Evolutionary conservation across 2,888 invertebrate species (phyloP).

Genomic region (Amphimallon solstitiale): DNA sequence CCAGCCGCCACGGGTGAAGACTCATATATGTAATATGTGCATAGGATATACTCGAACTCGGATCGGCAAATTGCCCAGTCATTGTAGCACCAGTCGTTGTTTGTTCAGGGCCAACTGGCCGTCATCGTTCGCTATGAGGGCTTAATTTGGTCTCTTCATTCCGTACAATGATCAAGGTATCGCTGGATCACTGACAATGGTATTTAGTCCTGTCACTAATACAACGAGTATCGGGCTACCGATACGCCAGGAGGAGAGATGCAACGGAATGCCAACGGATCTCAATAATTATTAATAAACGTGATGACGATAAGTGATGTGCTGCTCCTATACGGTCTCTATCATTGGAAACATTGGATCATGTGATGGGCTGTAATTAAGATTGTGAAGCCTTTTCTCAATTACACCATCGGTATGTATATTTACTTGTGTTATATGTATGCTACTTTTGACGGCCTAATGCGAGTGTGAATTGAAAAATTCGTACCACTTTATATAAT

Average conservation of each 20-base stretch:
- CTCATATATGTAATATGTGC: no score
- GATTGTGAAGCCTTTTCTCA: slow-evolving; percentile 7
- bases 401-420: neutral
- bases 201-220: slow-evolving; percentile 45
- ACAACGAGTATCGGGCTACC: slow-evolving; percentile 42
- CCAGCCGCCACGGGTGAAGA: slow-evolving; percentile 4
- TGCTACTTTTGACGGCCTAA: slow-evolving; percentile 1
- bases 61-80: slow-evolving; percentile 45
- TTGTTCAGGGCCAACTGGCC: slow-evolving; percentile 58
- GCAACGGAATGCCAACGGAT: slow-evolving; percentile 22
- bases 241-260: slow-evolving; percentile 24
- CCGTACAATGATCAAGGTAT: slow-evolving; percentile 45
- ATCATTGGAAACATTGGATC: slow-evolving; percentile 15
- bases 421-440: neutral
- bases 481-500: slow-evolving; percentile 24
- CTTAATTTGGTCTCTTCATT: slow-evolving; percentile 58
- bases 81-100: slow-evolving; percentile 54
- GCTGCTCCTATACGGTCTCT: slow-evolving; percentile 14
- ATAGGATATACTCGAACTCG: neutral
- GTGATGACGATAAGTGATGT: slow-evolving; percentile 30
- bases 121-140: slow-evolving; percentile 57
- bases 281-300: slow-evolving; percentile 33
- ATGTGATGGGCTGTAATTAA: slow-evolving; percentile 25
- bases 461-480: slow-evolving; percentile 11
- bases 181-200: slow-evolving; percentile 46